Evolutionary conservation across 2,888 invertebrate species (phyloP), one percentile per base, ranked within the genome.

Genomic region (Phragmatobia fuliginosa): DNA sequence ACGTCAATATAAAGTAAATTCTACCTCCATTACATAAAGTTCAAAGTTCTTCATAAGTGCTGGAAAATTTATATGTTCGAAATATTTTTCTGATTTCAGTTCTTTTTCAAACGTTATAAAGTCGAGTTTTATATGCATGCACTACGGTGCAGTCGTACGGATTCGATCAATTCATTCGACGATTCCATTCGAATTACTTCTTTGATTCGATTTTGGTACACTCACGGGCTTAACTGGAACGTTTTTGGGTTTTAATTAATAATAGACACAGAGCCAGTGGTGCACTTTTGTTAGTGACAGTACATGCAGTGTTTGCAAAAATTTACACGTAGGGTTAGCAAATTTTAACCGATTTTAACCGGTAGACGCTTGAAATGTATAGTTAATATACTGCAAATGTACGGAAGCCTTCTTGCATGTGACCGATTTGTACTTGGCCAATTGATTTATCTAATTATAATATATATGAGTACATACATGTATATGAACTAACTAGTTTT

Each of bases 181-280:
- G 83, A 88, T 91, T 92, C 90, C 92, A 88, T 89, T 87, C 87
- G 90, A 92, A 90, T 91, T 87, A 88, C 85, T 90, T 90, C 90
- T 92, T 92, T 93, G 90, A 92, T 91, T 91, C 90, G 86, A 90
- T 91, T 90, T 85, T 79, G 85, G 84, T 86, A 83, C 87, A 87
- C 86, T 89, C 85, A 82, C 85, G 78, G 86, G 90, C 86, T 91
- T 90, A 90, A 90, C 90, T 84, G 85, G 80, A 84, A 84, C 88
- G 86, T 87, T 91, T 92, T 91, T 85, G 88, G 88, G 87, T 91
- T 92, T 92, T 90, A 92, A 92, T 93, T 92, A 93, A 92, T 92
- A 92, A 92, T 90, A 90, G 90, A 90, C 83, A 85, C 81, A 75
- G 77, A 79, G 79, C 81, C 75, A 68, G 77, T 72, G 71, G 83